These are phyloP conservation scores for Schlechtendalia chinensis DNA, from an alignment of 1,140 invertebrate species.

Conservation along the genomic window DNA sequence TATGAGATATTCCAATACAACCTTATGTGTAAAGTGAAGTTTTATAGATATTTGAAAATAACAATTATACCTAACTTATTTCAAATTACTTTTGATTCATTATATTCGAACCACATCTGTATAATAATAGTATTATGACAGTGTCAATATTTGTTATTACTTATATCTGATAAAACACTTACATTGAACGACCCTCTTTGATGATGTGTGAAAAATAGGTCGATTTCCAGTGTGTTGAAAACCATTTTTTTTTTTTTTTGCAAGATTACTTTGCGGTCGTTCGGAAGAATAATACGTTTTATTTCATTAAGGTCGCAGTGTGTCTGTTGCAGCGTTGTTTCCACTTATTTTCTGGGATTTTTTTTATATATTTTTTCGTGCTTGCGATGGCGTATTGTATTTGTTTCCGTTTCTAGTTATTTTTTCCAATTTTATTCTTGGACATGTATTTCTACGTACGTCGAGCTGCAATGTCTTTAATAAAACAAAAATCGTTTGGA, in stretches of 20 bases:
- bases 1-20: no score
- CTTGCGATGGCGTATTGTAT: background rate
- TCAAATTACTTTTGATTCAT: no score
- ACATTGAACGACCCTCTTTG: no score
- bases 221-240: no score
- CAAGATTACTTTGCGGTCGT: background rate
- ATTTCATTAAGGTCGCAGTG: background rate
- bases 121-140: no score
- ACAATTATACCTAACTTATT: no score
- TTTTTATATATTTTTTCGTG: background rate
- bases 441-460: background rate
- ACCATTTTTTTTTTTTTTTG: no score
- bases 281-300: background rate
- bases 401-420: background rate
- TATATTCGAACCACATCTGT: no score
- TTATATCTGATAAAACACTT: background rate
- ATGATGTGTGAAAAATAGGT: no score
- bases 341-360: background rate
- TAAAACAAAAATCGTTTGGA: background rate
- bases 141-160: background rate
- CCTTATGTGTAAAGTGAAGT: no score
- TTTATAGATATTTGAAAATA: no score
- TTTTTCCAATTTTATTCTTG: background rate
- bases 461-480: background rate
- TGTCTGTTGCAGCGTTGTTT: no score